Evolutionary conservation across 1,140 invertebrate species (phyloP).

Genomic region (Bombus turneri): DNA sequence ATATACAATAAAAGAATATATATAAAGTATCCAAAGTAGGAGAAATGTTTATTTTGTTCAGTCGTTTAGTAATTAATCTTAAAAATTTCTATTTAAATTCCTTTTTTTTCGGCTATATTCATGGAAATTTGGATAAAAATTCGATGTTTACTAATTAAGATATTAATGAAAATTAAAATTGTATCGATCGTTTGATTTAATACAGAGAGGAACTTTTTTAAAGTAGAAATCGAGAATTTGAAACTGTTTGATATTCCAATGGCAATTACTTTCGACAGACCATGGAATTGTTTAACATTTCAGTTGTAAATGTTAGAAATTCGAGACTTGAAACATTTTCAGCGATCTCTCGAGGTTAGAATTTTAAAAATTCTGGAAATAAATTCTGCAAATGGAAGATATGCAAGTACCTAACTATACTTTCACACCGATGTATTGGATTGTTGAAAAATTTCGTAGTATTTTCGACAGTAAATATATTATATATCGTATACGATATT

Average conservation of each 20-base stretch:
- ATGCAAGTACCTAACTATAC: neutral
- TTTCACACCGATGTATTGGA: neutral
- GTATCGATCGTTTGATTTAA: neutral
- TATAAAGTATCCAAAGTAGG: no score
- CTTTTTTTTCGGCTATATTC: no score
- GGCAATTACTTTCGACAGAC: neutral
- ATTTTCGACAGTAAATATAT: neutral
- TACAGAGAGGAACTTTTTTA: neutral
- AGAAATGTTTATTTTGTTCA: neutral
- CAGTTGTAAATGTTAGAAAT: neutral
- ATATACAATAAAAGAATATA: no score
- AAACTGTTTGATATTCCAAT: neutral
- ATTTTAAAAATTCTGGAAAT: neutral
- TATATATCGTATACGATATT: neutral
- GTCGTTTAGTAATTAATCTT: neutral
- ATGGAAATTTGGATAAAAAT: no score
- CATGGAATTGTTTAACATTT: neutral
- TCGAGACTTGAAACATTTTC: neutral
- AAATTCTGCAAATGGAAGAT: neutral
- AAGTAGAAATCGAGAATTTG: neutral
- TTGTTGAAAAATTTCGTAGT: neutral
- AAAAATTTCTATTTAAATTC: no score
- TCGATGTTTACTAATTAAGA: no score
- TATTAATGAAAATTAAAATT: neutral
- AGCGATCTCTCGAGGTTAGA: neutral